Evolutionary conservation across 2,797 vertebrate species (phyloP).

Genomic region (Neopelma chrysocephalum): DNA sequence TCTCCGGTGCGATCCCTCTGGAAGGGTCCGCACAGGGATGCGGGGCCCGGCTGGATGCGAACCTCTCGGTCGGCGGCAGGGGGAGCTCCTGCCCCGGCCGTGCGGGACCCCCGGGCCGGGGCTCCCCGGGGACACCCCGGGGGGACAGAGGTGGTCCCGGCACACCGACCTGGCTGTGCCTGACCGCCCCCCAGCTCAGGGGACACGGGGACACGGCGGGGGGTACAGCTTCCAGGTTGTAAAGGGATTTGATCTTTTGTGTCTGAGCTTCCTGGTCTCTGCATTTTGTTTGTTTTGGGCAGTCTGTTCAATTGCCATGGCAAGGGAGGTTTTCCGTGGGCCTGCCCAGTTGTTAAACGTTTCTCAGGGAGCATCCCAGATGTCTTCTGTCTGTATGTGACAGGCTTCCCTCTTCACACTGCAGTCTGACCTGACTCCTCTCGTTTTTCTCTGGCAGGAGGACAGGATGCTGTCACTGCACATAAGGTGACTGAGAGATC

Average conservation of each 20-base stretch:
- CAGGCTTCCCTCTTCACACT: neutral
- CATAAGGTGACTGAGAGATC: neutral
- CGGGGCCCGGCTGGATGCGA: neutral
- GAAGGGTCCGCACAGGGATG: neutral
- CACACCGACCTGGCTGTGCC: neutral
- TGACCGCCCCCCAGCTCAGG: neutral
- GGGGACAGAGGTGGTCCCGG: neutral
- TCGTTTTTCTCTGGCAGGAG: neutral
- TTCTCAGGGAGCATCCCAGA: neutral
- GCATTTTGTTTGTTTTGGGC: neutral
- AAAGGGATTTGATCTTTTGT: neutral
- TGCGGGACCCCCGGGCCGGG: neutral
- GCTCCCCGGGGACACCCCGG: neutral
- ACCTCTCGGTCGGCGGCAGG: neutral
- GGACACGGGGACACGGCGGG: neutral
- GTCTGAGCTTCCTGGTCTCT: neutral
- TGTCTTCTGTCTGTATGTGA: neutral
- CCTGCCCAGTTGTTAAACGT: neutral
- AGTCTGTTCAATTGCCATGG: accelerated
- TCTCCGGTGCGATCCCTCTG: neutral
- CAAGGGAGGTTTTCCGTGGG: neutral
- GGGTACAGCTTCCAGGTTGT: neutral
- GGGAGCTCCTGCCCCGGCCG: neutral
- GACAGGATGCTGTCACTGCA: neutral
- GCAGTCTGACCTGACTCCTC: neutral